A percentile compares a stretch with the other conserved stretches of the same genome.
Conservation (phyloP, 2,888 invertebrate species). For the Polia nebulosa region DNA sequence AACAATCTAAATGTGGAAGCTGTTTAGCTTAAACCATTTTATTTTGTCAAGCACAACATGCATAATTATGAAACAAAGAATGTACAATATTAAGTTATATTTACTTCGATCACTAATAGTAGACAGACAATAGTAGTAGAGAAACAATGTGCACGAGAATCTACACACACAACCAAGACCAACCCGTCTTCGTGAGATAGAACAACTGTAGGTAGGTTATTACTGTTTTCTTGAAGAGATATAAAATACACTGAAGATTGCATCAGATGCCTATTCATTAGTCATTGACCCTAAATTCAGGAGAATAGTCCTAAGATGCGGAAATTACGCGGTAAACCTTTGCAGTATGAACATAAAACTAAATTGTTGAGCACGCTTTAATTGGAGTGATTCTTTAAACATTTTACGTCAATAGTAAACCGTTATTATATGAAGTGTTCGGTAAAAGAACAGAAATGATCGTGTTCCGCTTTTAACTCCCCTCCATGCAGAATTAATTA, state of each 20-base stretch:
- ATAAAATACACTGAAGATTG: slow-evolving; percentile 13
- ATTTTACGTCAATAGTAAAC: slow-evolving; percentile 20
- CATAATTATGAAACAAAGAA: too few relatives aligned
- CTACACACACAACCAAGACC: too few relatives aligned
- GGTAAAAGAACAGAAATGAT: slow-evolving; percentile 46
- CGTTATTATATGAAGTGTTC: slow-evolving; percentile 39
- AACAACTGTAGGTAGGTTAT: too few relatives aligned
- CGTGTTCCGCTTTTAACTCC: slow-evolving; percentile 45
- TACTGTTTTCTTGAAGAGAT: slow-evolving; percentile 14
- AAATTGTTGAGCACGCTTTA: background rate
- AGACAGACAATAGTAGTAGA: too few relatives aligned
- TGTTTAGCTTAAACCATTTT: too few relatives aligned
- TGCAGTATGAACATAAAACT: background rate
- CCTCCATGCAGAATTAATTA: slow-evolving; percentile 55
- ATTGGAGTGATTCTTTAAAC: slow-evolving; percentile 18
- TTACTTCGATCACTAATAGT: too few relatives aligned
- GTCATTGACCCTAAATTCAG: slow-evolving; percentile 18
- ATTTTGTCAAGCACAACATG: too few relatives aligned
- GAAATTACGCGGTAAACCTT: background rate
- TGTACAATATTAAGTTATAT: too few relatives aligned
- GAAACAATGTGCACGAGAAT: too few relatives aligned
- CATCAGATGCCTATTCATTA: slow-evolving; percentile 12
- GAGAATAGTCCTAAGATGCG: slow-evolving; percentile 6
- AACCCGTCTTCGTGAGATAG: too few relatives aligned
- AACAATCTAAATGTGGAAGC: too few relatives aligned